Conservation (phyloP, 2,888 invertebrate genomes). For the Mythimna ferrago region DNA sequence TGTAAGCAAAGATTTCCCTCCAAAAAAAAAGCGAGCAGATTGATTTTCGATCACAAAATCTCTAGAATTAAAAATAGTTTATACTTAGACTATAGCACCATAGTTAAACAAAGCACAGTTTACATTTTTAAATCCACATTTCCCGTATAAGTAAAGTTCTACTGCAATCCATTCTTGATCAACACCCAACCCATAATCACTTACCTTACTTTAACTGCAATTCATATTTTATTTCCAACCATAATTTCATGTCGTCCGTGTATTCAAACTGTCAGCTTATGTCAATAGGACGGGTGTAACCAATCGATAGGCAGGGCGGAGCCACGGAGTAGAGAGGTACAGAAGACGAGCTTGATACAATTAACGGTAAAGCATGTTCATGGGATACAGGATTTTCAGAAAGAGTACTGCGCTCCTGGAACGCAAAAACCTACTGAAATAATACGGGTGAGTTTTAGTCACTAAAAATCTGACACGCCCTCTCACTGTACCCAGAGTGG, state of each 20-base stretch:
- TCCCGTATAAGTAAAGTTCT: neutral
- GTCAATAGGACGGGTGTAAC: conserved; percentile 50
- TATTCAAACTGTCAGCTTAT: conserved; percentile 50
- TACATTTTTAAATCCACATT: neutral
- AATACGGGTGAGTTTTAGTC: no score
- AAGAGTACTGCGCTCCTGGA: no score
- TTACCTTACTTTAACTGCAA: conserved; percentile 9
- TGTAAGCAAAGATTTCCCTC: neutral
- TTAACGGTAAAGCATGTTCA: neutral
- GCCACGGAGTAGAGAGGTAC: neutral
- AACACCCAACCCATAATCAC: conserved; percentile 19
- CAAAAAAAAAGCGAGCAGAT: neutral
- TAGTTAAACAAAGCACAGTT: neutral
- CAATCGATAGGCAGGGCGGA: conserved; percentile 37
- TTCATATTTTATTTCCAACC: conserved; percentile 41
- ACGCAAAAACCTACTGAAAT: no score
- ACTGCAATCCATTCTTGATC: neutral
- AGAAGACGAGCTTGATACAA: neutral
- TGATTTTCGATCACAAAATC: neutral
- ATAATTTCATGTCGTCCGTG: conserved; percentile 35
- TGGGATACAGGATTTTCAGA: no score
- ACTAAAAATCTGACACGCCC: no score
- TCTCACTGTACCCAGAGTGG: no score
- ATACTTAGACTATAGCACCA: no score
- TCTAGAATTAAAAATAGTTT: neutral